Evolutionary conservation across 2,888 invertebrate genomes (phyloP), one percentile per base, ranked within the genome.

Genomic region (Oscheius sp.): DNA sequence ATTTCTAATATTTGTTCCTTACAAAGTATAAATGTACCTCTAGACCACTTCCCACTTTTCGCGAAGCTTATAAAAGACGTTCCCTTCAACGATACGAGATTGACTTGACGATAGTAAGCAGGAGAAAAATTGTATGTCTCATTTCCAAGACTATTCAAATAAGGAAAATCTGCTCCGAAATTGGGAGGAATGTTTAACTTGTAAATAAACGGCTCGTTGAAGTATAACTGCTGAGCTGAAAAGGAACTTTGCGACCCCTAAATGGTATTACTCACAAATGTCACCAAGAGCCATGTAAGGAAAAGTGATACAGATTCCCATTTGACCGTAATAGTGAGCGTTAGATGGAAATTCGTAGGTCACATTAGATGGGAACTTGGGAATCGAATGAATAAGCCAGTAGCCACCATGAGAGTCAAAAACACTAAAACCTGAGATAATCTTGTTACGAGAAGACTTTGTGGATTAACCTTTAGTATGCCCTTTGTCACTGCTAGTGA

Each of bases 331-430:
- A 37, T 91, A 90, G 80, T 91, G 91, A 0, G 94, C 96, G 0
- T 93, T 93, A 0, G 91, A 76, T 0, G 96, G 95, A 90, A 94
- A 96, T 35, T 86, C 89, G 86, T 93, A 80, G 33, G 76, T 57
- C 47, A 71, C 70, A 50, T 93, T 59, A 2, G 93, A 92, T 1
- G 96, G 96, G 90, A 93, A 97, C 85, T 93, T 92, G 0, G 97
- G 97, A 32, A 96, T 94, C 29, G 96, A 96, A 90, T 97, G 96
- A 57, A 96, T 92, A 75, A 97, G 89, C 96, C 96, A 97, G 85
- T 96, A 92, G 2, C 95, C 95, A 47, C 84, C 76, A 29, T 92
- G 92, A 13, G 91, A 90, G 68, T 92, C 92, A 86, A 94, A 93
- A 0, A 93, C 93, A 68, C 94, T 90, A 7, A 95, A 91, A n/a